Base-by-base conservation (phyloP, 2,888 invertebrate species). In the Drosophila pegasa region DNA sequence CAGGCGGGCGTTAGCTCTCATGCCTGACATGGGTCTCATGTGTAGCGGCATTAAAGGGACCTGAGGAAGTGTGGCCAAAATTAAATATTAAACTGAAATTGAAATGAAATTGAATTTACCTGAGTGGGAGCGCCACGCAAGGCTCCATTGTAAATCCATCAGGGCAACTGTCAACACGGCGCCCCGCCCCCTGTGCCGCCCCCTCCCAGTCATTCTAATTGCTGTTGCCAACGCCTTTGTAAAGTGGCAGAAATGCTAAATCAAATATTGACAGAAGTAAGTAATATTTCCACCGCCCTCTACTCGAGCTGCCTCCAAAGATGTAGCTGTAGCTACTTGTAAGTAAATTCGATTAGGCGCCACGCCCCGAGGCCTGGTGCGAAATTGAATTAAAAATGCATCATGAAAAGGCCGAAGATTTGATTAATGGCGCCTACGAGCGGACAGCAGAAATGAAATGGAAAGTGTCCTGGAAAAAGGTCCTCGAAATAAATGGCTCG, bases 361-460 rank as follows among this genome's bases (percentile, higher is more conserved):
- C 85, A 73, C 87, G 85, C 87, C 87, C 60, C 27, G 47, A 50
- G 71, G 68, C 57, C 71, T 54, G 63, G 59, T 62, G 76, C 78
- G 38, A 87, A 84, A 84, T 84, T 78, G 84, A 84, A 84, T 84
- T 84, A 88, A 88, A 84, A 84, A 84, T 80, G 88, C 87, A 84
- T 88, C 80, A 83, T 72, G 62, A 78, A 87, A 84, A 78, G 85
- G 57, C 75, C 81, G 60, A 58, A 84, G 87, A 84, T 84, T 88
- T 84, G 88, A 84, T 84, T 84, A 88, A 88, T 84, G 85, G 79
- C 41, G 51, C 60, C 66, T 68, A 60, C 60, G 43, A 48, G 50
- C 57, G 58, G 37, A 59, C 58, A 58, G 43, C 47, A 51, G 41
- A 55, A 58, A 58, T 55, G 56, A 43, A 66, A 73, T 52, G 71